phyloP scores from a whole-genome alignment of 2,113 vertebrate genomes.

The Willisornis vidua region DNA sequence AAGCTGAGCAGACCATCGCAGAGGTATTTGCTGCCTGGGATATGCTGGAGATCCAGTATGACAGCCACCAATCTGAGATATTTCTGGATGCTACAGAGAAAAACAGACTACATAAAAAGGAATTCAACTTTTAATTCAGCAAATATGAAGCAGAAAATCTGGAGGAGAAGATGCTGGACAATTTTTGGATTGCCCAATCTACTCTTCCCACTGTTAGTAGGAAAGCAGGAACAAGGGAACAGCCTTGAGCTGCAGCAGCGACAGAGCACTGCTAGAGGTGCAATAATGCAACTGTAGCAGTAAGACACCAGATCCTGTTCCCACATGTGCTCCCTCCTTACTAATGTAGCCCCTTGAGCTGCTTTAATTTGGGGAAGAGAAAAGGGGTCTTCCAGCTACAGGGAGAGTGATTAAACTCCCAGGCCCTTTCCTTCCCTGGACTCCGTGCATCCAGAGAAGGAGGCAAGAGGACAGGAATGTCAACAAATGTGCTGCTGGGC shows the following conservation, averaged over 20 bases:
- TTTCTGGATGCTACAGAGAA: constrained; percentile 86
- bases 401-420: neutral
- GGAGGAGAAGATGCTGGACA: neutral
- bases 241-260: neutral
- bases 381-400: neutral
- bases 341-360: neutral
- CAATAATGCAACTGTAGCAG: neutral
- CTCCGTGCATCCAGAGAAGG: neutral
- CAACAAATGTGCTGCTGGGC: neutral
- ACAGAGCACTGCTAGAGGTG: neutral
- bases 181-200: neutral
- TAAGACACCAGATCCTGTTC: neutral
- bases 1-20: neutral
- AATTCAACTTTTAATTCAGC: neutral
- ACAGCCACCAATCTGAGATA: constrained; percentile 95
- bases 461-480: neutral
- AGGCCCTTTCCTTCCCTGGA: neutral
- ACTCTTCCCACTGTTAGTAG: neutral
- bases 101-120: neutral
- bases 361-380: neutral
- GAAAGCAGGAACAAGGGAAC: neutral
- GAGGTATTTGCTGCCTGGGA: constrained; percentile 69
- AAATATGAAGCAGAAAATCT: neutral
- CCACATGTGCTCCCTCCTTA: neutral
- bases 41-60: constrained; percentile 91